Conservation (phyloP, 2,113 vertebrate genomes). For the Sinocyclocheilus grahami region DNA sequence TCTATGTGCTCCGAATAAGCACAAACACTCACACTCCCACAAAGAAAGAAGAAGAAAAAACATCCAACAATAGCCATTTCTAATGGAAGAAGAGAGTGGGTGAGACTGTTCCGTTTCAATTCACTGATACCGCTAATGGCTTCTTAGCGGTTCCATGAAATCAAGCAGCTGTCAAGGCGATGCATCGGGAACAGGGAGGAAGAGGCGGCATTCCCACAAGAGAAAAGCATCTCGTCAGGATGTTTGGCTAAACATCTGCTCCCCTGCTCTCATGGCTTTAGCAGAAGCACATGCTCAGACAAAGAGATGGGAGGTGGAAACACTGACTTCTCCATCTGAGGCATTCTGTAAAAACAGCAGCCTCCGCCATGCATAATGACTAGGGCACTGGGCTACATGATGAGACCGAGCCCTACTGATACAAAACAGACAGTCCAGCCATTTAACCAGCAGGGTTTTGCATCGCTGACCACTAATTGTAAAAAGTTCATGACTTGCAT, state of each 20-base stretch:
- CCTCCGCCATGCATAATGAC: constrained; percentile 16
- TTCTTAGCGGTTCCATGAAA: constrained; percentile 98
- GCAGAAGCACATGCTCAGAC: constrained; percentile 89
- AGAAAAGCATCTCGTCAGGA: constrained; percentile 88
- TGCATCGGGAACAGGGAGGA: constrained; percentile 90
- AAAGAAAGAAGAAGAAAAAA: constrained; percentile 57
- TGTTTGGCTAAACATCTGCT: constrained; percentile 99
- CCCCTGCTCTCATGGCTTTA: constrained; percentile 85
- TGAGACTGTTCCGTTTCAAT: constrained; percentile 93
- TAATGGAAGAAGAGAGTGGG: constrained; percentile 84
- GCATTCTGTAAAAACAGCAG: constrained; percentile 64
- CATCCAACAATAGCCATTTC: constrained; percentile 85
- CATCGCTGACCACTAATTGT: constrained; percentile 7
- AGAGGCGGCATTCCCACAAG: constrained; percentile 91
- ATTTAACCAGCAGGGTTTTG: constrained; percentile 6
- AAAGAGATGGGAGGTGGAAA: constrained; percentile 85
- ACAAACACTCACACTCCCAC: constrained; percentile 58
- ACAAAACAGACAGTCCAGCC: not conserved
- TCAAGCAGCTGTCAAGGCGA: constrained; percentile 98
- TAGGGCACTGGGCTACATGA: not conserved
- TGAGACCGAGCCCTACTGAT: constrained; percentile 15
- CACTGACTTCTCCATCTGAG: constrained; percentile 78
- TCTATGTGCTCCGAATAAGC: constrained; percentile 73
- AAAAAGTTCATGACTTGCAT: constrained; percentile 9
- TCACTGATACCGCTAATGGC: constrained; percentile 96